Base-by-base conservation (phyloP, 2,797 vertebrate species). In the Anomalospiza imberbis region DNA sequence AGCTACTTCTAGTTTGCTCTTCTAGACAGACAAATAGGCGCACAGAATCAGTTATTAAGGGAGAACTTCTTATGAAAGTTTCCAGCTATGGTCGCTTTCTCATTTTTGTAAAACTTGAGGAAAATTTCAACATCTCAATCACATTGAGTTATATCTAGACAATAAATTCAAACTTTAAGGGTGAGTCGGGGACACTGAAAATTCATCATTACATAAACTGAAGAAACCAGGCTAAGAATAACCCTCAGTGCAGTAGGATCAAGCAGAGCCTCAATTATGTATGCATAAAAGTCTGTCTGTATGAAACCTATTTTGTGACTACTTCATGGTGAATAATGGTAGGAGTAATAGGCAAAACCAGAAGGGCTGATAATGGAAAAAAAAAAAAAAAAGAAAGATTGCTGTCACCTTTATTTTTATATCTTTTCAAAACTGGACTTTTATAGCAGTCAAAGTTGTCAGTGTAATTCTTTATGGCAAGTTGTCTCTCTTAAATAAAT, bases 161-260 rank as follows among this genome's bases (percentile, higher is more conserved):
- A 79, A 82, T 80, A 36, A 89, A 29, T 92, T 92, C 61, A 54
- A 88, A 94, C 87, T 85, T 91, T 61, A 53, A 86, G 57, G 65
- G 79, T 93, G 74, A 85, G 34, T 1, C 79, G 14, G 60, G 89
- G 91, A 94, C 85, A 73, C 47, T 76, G 85, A 88, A 94, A 92
- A 95, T 71, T 96, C 93, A 93, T 94, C 91, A 91, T 94, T 96
- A 91, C 75, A 83, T 92, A 95, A 96, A 93, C 36, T 0, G 5
- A 85, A 91, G 92, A 93, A 94, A 77, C 45, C 42, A 77, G 61
- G 85, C 66, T 95, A 89, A 95, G 93, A 94, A 94, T 92, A 95
- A 68, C 29, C 75, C 60, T 81, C 63, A 54, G 78, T 77, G 75
- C 63, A 85, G 62, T 47, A 72, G 62, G 79, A 90, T 94, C 89